phyloP scores from a whole-genome alignment of 1,140 invertebrate genomes.

The Aphaenogaster ashmeadi region DNA sequence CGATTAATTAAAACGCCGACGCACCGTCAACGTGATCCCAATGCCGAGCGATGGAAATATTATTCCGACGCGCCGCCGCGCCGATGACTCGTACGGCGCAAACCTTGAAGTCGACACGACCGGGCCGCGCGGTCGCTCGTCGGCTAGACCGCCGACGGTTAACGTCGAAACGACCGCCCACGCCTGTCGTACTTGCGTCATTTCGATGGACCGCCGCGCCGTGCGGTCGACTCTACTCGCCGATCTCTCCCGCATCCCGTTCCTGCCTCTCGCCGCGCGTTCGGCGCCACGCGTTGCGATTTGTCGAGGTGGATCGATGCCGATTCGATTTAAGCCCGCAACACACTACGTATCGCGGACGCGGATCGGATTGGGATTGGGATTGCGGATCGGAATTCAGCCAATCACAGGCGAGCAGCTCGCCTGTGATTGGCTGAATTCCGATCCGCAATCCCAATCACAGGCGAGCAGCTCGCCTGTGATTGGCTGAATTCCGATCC shows the following conservation, averaged over 20 bases:
- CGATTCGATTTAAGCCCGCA: slow-evolving; percentile 31
- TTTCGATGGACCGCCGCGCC: not conserved
- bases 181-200: not conserved
- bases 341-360: too few species aligned
- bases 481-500: too few species aligned
- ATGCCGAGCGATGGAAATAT: slow-evolving; percentile 45
- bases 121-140: not conserved
- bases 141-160: slow-evolving; percentile 13
- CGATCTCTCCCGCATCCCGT: not conserved
- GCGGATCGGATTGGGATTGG: too few species aligned
- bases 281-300: slow-evolving; percentile 7
- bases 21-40: slow-evolving; percentile 34
- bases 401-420: too few species aligned
- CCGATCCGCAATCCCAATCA: too few species aligned
- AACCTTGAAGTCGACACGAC: slow-evolving; percentile 12
- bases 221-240: slow-evolving; percentile 4
- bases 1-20: slow-evolving; percentile 70
- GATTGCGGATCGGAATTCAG: too few species aligned
- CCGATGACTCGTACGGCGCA: not conserved
- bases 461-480: too few species aligned
- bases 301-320: slow-evolving; percentile 21
- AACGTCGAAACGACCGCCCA: slow-evolving; percentile 22
- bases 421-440: too few species aligned
- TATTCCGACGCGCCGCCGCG: not conserved
- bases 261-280: not conserved